These are phyloP conservation scores for Platysteira castanea DNA, from an alignment of 2,113 vertebrate genomes.

Conservation along the genomic window DNA sequence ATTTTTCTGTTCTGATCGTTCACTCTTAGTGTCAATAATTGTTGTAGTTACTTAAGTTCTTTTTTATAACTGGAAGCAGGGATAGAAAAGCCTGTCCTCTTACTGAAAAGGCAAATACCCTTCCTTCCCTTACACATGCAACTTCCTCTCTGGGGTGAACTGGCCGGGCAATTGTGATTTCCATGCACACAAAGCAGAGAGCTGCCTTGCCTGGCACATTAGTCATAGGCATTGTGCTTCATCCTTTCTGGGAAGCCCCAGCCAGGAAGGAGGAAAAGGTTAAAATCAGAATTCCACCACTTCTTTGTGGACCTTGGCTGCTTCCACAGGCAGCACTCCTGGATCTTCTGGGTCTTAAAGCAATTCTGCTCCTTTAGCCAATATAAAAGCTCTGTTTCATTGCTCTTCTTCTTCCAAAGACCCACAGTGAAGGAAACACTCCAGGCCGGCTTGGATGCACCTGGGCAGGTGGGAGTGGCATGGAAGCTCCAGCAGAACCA, in stretches of 20 bases:
- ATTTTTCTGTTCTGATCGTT: neutral
- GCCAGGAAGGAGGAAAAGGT: conserved; percentile 52
- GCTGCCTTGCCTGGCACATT: neutral
- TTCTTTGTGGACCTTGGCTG: neutral
- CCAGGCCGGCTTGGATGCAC: neutral
- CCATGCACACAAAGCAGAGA: neutral
- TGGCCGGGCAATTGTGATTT: conserved; percentile 31
- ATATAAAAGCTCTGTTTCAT: neutral
- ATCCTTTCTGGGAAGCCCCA: conserved; percentile 71
- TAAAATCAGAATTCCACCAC: conserved; percentile 47
- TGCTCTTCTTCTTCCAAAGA: conserved; percentile 45
- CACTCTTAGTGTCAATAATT: neutral
- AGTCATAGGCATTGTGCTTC: conserved; percentile 62
- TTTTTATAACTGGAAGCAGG: neutral
- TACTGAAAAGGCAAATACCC: conserved; percentile 13
- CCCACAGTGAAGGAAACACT: neutral
- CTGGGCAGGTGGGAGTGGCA: neutral
- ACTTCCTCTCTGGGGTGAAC: conserved; percentile 51
- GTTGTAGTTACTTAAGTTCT: neutral
- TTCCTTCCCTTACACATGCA: neutral
- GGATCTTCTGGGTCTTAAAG: neutral
- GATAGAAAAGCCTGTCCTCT: neutral
- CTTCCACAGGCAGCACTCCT: neutral
- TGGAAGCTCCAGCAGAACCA: neutral
- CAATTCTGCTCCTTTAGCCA: neutral